phyloP scores from a whole-genome alignment of 2,797 vertebrate genomes.

The Caiman crocodilus region DNA sequence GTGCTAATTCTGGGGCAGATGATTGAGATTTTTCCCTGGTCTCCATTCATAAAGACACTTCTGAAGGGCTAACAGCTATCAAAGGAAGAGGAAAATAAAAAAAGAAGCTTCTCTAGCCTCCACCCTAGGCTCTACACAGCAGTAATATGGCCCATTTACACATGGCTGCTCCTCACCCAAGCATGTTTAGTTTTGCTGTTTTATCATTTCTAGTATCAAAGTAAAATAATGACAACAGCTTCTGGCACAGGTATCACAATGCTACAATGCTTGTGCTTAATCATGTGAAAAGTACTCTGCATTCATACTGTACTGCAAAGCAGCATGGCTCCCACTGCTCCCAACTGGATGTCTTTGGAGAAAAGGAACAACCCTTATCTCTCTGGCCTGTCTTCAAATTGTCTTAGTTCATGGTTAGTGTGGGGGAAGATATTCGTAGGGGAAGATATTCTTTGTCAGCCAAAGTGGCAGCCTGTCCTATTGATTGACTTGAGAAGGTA shows the following conservation, averaged over 20 bases:
- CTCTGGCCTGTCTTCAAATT: background rate
- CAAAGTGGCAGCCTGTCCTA: background rate
- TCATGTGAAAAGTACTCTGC: background rate
- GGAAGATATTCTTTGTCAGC: background rate
- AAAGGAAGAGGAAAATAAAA: background rate
- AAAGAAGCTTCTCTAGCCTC: background rate
- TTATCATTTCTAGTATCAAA: background rate
- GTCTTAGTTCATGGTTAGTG: background rate
- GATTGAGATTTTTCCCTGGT: too few species aligned
- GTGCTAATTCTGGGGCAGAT: background rate
- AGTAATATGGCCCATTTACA: accelerated
- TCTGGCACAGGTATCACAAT: background rate
- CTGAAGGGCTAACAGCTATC: background rate
- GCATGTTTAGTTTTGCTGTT: background rate
- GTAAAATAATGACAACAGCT: background rate
- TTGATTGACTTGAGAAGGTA: background rate
- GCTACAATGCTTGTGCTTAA: background rate
- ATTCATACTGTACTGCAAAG: background rate
- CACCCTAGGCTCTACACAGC: background rate
- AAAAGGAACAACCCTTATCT: background rate
- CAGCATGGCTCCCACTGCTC: background rate
- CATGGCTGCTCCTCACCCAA: background rate
- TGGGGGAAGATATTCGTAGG: background rate
- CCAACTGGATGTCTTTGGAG: background rate
- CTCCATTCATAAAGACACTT: background rate